Evolutionary conservation across 2,113 vertebrate species (phyloP), one percentile per base, ranked within the genome.

Genomic region (Empidonax traillii): DNA sequence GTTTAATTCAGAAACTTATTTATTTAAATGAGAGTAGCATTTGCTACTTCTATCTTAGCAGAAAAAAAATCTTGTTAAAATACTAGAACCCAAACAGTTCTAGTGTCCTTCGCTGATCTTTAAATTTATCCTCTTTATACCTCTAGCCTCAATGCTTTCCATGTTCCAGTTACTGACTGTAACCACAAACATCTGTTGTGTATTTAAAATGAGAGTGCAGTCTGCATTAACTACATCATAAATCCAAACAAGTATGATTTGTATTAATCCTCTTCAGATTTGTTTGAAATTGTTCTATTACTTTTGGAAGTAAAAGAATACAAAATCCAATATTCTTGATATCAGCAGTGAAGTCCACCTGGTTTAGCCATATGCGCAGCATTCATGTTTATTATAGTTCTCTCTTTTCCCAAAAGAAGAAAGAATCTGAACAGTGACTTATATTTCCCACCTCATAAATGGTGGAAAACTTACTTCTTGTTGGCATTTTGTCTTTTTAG

Each of bases 171-270:
- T 83, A 65, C 53, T 90, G 87, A 72, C 4, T 78, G 75, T 22
- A 91, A 93, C 71, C 88, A 96, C 85, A 97, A 90, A 90, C 90
- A 91, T 91, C 92, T 95, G 90, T 30, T 93, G 65, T 62, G 10
- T 62, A 76, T 87, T 90, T 96, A 61, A 69, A 91, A 85, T 43
- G 67, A 93, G 49, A 74, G n/a, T 12, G 30, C 44, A 80, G 44
- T 53, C 58, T 80, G 53, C 58, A 83, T 66, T 83, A 85, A 85
- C 84, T 76, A 61, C 23, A 44, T 37, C 37, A 46, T 63, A 85
- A 89, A 95, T 85, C 73, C 90, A 85, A 96, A 24, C 44, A 93
- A 91, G 41, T 31, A 79, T 14, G 33, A 73, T 46, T 79, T 90
- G 28, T 51, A 61, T 88, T 69, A 93, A 83, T 76, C 13, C 24